Conservation (phyloP, 2,888 invertebrate species). For the Megamerina dolium region DNA sequence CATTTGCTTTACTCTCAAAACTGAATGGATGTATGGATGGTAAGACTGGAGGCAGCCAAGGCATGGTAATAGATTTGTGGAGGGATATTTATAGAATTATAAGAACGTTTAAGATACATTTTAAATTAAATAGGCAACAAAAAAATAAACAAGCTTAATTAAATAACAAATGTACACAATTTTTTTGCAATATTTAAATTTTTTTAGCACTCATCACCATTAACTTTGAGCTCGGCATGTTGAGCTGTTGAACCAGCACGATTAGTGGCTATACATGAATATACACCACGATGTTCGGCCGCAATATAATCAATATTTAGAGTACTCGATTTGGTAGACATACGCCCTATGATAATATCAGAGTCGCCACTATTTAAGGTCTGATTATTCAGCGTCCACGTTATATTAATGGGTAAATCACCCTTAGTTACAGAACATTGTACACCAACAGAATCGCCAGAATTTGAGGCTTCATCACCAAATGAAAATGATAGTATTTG, state of each 20-base stretch:
- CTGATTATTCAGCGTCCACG: conserved; percentile 56
- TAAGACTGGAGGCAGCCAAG: conserved; percentile 52
- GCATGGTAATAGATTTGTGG: neutral
- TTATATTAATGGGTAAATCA: conserved; percentile 61
- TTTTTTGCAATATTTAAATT: too few species aligned
- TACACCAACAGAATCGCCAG: conserved; percentile 64
- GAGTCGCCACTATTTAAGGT: conserved; percentile 41
- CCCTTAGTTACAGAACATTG: conserved; percentile 59
- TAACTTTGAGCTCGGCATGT: conserved; percentile 48
- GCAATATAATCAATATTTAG: conserved; percentile 59
- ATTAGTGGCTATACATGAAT: conserved; percentile 61
- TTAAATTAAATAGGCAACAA: neutral
- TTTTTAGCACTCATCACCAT: conserved; percentile 38
- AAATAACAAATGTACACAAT: neutral
- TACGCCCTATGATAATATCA: conserved; percentile 44
- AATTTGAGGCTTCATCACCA: conserved; percentile 65
- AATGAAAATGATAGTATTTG: conserved; percentile 68
- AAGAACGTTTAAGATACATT: too few species aligned
- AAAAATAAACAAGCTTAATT: neutral
- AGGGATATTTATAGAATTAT: neutral
- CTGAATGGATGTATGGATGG: conserved; percentile 57
- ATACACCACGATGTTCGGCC: conserved; percentile 59
- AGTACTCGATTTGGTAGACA: conserved; percentile 52
- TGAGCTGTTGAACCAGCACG: conserved; percentile 52
- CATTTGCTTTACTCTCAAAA: conserved; percentile 54